phyloP scores from a whole-genome alignment of 2,113 vertebrate genomes.

The Pseudolaguvia tuberculata region DNA sequence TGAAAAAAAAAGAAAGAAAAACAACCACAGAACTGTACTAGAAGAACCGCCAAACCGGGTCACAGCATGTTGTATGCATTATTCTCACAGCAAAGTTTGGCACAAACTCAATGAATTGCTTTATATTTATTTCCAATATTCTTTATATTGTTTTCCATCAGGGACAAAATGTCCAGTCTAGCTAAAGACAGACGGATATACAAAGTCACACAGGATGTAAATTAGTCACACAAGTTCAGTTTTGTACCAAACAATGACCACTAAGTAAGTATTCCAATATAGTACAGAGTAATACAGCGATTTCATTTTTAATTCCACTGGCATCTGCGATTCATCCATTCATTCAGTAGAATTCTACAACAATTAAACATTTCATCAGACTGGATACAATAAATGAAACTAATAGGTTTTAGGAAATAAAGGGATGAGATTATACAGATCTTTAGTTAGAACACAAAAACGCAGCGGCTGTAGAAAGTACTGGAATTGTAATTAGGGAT shows the following conservation, averaged over 20 bases:
- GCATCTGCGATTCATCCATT: background rate
- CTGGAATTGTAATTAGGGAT: background rate
- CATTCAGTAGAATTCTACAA: slow-evolving; percentile 13
- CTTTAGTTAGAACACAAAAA: background rate
- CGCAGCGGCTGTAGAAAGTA: background rate
- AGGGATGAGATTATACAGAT: background rate
- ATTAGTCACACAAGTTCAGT: slow-evolving; percentile 12
- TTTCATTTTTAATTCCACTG: background rate
- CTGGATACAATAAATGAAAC: background rate
- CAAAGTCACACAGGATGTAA: slow-evolving; percentile 24
- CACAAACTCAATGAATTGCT: slow-evolving; percentile 19
- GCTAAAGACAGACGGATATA: slow-evolving; percentile 35
- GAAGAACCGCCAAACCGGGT: slow-evolving; percentile 28
- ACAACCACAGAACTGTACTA: slow-evolving; percentile 24
- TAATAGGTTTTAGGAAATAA: background rate
- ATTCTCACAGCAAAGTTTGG: slow-evolving; percentile 30
- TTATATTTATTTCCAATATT: background rate
- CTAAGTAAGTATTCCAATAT: slow-evolving; percentile 9
- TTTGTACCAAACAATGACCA: background rate
- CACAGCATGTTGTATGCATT: slow-evolving; percentile 40
- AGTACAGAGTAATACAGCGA: slow-evolving; percentile 4
- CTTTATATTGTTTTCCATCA: slow-evolving; percentile 15
- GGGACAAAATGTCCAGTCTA: slow-evolving; percentile 30
- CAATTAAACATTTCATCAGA: background rate
- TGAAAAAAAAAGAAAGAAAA: slow-evolving; percentile 5